Conservation (phyloP, 2,888 invertebrate genomes). For the Papilio gigon region DNA sequence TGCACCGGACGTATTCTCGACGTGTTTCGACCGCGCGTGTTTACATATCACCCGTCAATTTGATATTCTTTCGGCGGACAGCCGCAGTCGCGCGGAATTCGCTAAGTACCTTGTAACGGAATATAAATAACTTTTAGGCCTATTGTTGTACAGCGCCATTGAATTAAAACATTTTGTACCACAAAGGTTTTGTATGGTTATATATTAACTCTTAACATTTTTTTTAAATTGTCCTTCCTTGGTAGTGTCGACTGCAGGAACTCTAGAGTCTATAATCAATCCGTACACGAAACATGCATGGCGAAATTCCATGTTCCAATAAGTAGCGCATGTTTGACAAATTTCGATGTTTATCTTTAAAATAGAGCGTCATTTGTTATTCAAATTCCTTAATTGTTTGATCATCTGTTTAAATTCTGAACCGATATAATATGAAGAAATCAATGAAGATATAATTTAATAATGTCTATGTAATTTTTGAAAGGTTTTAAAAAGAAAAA, state of each 20-base stretch:
- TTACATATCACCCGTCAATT: slow-evolving; percentile 51
- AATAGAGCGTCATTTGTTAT: slow-evolving; percentile 18
- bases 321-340: neutral
- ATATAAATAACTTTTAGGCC: slow-evolving; percentile 31
- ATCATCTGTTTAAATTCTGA: slow-evolving; percentile 23
- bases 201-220: neutral
- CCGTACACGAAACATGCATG: neutral
- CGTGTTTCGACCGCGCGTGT: slow-evolving; percentile 51
- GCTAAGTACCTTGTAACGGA: slow-evolving; percentile 34
- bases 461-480: too few relatives aligned
- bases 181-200: neutral
- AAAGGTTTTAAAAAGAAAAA: too few relatives aligned
- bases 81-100: slow-evolving; percentile 42
- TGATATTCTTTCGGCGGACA: slow-evolving; percentile 46
- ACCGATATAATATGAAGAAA: neutral
- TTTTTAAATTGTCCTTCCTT: neutral
- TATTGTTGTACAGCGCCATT: slow-evolving; percentile 23
- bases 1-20: slow-evolving; percentile 66
- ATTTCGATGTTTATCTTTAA: slow-evolving; percentile 4
- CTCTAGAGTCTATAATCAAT: neutral
- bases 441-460: too few relatives aligned
- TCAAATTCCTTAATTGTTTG: slow-evolving; percentile 20
- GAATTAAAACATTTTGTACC: neutral
- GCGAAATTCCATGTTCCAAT: neutral
- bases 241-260: too few relatives aligned